Percentiles rank a stretch among this genome's conserved stretches.
These are phyloP conservation scores for Yoshiicerus persimilis DNA, from an alignment of 1,140 invertebrate genomes.

Conservation along the genomic window DNA sequence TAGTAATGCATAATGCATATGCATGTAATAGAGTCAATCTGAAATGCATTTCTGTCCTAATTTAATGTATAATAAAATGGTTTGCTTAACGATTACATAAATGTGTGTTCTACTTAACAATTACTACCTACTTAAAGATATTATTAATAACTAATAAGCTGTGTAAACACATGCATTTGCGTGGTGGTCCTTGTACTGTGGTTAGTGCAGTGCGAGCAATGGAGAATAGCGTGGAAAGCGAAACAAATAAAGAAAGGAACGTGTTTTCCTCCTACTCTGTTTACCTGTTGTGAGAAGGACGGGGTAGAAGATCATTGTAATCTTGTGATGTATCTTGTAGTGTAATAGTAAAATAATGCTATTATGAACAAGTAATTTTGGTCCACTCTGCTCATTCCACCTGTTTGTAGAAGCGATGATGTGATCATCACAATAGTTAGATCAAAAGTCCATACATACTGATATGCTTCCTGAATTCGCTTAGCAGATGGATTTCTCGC, in stretches of 20 bases:
- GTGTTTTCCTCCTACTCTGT: not conserved
- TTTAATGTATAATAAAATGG: too few species aligned
- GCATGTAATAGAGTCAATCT: too few species aligned
- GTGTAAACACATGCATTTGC: too few species aligned
- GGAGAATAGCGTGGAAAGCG: not conserved
- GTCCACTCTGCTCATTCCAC: not conserved
- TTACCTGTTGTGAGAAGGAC: not conserved
- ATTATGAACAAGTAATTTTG: not conserved
- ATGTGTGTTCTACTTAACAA: too few species aligned
- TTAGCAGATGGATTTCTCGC: too few species aligned
- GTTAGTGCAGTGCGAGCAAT: not conserved
- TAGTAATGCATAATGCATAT: too few species aligned
- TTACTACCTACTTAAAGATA: not conserved
- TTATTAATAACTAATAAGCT: not conserved
- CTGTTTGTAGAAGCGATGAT: not conserved
- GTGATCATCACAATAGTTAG: slow-evolving; percentile 1
- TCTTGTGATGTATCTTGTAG: not conserved
- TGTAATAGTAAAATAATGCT: not conserved
- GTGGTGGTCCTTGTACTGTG: not conserved
- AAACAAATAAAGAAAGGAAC: not conserved
- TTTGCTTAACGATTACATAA: too few species aligned
- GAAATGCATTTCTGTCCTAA: too few species aligned
- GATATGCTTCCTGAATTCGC: not conserved
- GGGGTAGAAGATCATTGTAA: not conserved
- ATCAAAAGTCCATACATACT: not conserved